phyloP scores from a whole-genome alignment of 2,797 vertebrate genomes.

The Heterohyrax brucei region DNA sequence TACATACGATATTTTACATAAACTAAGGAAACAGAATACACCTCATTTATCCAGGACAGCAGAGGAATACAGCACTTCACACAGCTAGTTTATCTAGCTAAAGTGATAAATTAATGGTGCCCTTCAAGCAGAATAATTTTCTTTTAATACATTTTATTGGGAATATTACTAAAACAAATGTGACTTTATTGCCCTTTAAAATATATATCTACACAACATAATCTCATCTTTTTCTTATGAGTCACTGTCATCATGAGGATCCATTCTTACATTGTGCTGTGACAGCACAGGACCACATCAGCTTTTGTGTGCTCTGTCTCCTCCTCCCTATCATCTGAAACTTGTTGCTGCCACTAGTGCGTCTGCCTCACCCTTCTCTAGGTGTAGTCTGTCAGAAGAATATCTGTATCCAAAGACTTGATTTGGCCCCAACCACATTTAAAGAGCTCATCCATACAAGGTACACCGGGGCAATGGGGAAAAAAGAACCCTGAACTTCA shows the following conservation, averaged over 20 bases:
- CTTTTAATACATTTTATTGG: slow-evolving; percentile 70
- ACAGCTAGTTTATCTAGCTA: slow-evolving; percentile 66
- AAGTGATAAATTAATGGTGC: slow-evolving; percentile 66
- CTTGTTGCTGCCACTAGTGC: slow-evolving; percentile 68
- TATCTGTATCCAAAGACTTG: slow-evolving; percentile 54
- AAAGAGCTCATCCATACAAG: slow-evolving; percentile 70
- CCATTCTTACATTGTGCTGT: slow-evolving; percentile 43
- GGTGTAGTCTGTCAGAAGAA: slow-evolving; percentile 68
- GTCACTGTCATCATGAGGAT: slow-evolving; percentile 39
- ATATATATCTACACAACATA: slow-evolving; percentile 40
- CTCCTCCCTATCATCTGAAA: slow-evolving; percentile 37
- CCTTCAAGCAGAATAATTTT: slow-evolving; percentile 66
- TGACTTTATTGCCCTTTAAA: slow-evolving; percentile 79
- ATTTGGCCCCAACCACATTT: slow-evolving; percentile 68
- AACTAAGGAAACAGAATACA: slow-evolving; percentile 72
- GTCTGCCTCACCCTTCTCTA: slow-evolving; percentile 60
- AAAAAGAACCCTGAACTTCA: slow-evolving; percentile 73
- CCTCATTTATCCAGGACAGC: slow-evolving; percentile 68
- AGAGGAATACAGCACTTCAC: slow-evolving; percentile 74
- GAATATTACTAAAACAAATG: slow-evolving; percentile 59
- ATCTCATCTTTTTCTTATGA: slow-evolving; percentile 67
- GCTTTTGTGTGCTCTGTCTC: slow-evolving; percentile 43
- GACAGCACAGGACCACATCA: not conserved
- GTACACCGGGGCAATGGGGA: slow-evolving; percentile 30
- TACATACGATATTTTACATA: slow-evolving; percentile 66